These are phyloP conservation scores for Carcinoscorpius rotundicauda DNA, from an alignment of 1,140 invertebrate genomes.

Conservation along the genomic window DNA sequence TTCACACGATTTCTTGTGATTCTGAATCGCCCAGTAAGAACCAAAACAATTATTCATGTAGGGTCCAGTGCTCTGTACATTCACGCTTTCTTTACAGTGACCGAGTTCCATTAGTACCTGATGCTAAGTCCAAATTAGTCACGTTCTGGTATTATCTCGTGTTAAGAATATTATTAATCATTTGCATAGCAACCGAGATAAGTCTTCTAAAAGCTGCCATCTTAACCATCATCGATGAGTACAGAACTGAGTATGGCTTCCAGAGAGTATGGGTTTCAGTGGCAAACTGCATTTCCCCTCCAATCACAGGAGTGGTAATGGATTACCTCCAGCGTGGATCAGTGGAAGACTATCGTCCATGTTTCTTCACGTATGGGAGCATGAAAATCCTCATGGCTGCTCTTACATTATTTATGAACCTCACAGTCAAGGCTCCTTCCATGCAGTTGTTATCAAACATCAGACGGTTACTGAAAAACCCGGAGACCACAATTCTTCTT, in stretches of 20 bases:
- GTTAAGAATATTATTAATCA: conserved; percentile 2
- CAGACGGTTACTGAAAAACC: conserved; percentile 49
- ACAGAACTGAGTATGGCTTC: conserved; percentile 62
- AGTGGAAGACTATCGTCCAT: conserved; percentile 44
- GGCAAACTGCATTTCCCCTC: conserved; percentile 62
- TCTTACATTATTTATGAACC: conserved; percentile 55
- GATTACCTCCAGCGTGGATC: conserved; percentile 33
- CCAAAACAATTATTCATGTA: too few relatives aligned
- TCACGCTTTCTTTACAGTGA: too few relatives aligned
- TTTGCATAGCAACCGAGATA: conserved; percentile 13
- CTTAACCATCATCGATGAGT: conserved; percentile 58
- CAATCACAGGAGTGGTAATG: conserved; percentile 56
- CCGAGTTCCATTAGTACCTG: not conserved
- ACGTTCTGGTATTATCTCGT: conserved; percentile 12
- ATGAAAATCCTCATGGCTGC: conserved; percentile 51
- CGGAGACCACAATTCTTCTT: conserved; percentile 49
- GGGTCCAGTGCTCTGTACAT: too few relatives aligned
- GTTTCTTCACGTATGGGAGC: conserved; percentile 60
- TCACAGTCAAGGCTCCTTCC: conserved; percentile 63
- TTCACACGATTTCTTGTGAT: too few relatives aligned
- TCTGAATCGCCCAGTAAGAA: too few relatives aligned
- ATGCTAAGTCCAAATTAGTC: conserved; percentile 1
- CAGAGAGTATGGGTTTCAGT: conserved; percentile 62
- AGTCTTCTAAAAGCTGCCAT: conserved; percentile 69
- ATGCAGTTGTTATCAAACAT: conserved; percentile 55